Conservation (phyloP, 2,888 invertebrate species). For the Limnephilus auricula region DNA sequence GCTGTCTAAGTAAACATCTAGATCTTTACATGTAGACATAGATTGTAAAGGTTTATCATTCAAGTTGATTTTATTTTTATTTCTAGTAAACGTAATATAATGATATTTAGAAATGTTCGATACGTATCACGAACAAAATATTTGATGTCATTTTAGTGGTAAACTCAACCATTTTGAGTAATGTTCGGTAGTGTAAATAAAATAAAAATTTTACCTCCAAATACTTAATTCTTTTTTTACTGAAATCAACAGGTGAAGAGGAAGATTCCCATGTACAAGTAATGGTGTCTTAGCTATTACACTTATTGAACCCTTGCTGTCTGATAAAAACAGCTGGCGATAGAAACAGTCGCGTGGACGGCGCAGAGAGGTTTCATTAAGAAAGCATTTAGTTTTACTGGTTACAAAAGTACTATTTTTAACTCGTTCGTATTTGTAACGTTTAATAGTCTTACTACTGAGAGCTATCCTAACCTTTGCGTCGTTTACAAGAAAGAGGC, state of each 20-base stretch:
- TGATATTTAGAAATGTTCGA: too few species aligned
- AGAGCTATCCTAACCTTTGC: neutral
- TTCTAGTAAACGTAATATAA: too few species aligned
- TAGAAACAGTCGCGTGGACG: neutral
- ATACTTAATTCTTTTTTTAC: neutral
- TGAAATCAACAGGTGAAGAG: neutral
- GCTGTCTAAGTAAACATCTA: too few species aligned
- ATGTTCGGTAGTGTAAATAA: neutral
- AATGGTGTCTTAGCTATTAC: neutral
- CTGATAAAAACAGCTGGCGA: too few species aligned
- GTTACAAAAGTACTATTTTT: conserved; percentile 47
- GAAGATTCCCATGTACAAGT: neutral
- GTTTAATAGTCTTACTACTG: conserved; percentile 11
- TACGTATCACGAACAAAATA: too few species aligned
- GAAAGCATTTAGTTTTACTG: conserved; percentile 26
- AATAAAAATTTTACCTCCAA: neutral
- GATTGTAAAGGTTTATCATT: too few species aligned
- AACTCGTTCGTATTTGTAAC: conserved; percentile 53
- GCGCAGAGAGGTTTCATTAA: neutral
- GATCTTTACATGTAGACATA: too few species aligned
- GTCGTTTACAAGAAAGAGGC: neutral
- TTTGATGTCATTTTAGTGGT: too few species aligned
- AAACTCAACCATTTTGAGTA: neutral
- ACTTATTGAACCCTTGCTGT: neutral
- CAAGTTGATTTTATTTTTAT: too few species aligned